These are phyloP conservation scores for Drosophila cardini DNA, from an alignment of 1,140 invertebrate genomes.

Conservation along the genomic window DNA sequence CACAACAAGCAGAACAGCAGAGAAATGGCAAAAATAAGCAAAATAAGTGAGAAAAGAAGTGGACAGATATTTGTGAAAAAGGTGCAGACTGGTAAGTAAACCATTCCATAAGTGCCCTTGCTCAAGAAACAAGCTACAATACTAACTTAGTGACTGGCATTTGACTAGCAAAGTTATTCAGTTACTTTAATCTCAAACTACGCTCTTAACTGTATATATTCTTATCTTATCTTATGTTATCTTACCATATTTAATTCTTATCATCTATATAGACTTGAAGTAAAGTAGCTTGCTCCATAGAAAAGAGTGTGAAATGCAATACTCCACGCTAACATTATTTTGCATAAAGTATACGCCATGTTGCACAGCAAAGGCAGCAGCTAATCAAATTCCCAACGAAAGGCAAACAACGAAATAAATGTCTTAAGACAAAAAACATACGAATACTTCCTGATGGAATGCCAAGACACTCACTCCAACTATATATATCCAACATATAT, in stretches of 20 bases:
- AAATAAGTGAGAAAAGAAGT: conserved; percentile 38
- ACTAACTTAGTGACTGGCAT: conserved; percentile 7
- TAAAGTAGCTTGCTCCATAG: conserved; percentile 8
- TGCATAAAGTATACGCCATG: conserved; percentile 48
- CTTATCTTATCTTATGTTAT: no score
- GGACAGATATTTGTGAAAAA: conserved; percentile 16
- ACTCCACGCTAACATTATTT: conserved; percentile 31
- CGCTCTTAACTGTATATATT: no score
- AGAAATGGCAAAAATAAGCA: conserved; percentile 35
- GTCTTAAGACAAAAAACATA: conserved; percentile 53
- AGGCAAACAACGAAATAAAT: conserved; percentile 48
- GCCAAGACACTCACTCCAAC: background rate
- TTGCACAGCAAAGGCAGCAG: conserved; percentile 29
- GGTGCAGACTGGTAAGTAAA: background rate
- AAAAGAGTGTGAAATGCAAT: conserved; percentile 8
- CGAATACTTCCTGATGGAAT: conserved; percentile 27
- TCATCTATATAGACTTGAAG: background rate
- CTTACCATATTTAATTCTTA: no score
- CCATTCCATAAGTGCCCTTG: conserved; percentile 53
- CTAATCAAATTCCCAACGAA: conserved; percentile 53
- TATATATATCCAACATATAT: background rate
- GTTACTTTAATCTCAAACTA: background rate
- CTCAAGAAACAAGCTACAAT: conserved; percentile 15
- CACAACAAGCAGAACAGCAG: conserved; percentile 18
- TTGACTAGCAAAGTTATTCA: conserved; percentile 20